Conservation (phyloP, 1,140 invertebrate genomes). For the Panonychus citri region DNA sequence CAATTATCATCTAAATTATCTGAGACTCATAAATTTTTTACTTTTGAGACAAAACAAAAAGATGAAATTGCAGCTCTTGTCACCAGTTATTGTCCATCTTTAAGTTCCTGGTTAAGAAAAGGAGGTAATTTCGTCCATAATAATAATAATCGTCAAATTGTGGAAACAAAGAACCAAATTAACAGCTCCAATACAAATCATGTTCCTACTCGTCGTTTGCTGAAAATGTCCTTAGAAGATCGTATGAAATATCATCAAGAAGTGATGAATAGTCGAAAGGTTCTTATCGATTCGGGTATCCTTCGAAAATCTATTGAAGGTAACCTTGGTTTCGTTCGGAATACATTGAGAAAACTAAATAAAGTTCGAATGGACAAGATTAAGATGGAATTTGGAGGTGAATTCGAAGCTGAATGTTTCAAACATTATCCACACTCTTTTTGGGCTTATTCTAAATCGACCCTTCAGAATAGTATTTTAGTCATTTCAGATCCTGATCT, state of each 20-base stretch:
- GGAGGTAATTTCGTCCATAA: not conserved
- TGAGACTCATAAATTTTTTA: conserved; percentile 48
- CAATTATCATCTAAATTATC: conserved; percentile 29
- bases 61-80: conserved; percentile 71
- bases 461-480: conserved; percentile 51
- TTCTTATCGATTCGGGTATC: conserved; percentile 55
- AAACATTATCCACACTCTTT: conserved; percentile 61
- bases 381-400: conserved; percentile 18
- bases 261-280: conserved; percentile 34
- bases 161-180: not conserved
- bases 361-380: conserved; percentile 59
- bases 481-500: conserved; percentile 53
- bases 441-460: conserved; percentile 67
- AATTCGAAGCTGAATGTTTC: conserved; percentile 44
- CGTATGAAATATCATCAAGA: conserved; percentile 53
- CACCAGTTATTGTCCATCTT: conserved; percentile 44
- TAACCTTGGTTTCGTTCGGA: conserved; percentile 52
- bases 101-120: conserved; percentile 2
- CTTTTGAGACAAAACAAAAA: conserved; percentile 71
- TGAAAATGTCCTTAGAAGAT: conserved; percentile 34
- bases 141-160: not conserved
- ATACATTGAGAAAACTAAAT: conserved; percentile 55
- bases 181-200: not conserved
- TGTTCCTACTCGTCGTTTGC: not conserved
- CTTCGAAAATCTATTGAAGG: conserved; percentile 54